Base-by-base conservation (phyloP, 1,140 invertebrate species). In the Caenorhabditis briggsae region DNA sequence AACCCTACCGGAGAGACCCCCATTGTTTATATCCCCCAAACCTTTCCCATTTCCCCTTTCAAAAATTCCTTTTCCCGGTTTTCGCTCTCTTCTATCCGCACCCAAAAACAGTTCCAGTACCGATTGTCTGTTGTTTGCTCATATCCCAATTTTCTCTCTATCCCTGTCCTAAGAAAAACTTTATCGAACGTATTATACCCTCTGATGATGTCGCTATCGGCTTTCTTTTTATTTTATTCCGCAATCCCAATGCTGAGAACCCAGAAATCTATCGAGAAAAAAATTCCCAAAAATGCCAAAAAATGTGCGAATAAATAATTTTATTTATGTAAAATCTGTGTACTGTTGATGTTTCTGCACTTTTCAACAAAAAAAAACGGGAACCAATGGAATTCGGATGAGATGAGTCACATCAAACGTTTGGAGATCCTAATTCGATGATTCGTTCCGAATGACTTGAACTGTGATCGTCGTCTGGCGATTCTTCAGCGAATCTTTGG, bases 371-470 rank as follows among this genome's bases (percentile, higher is more conserved):
- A 14, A 58, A 14, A 58, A 53, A 53, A 18, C 14, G n/a, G 2
- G 59, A 14, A 61, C 7, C 11, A 11, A 23, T 11, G 20, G 41
- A 12, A 46, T 18, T 23, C 6, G 16, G 18, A n/a, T 18, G 3
- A 46, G 64, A 70, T 70, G 64, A 70, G 2, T 70, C 64, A 70
- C 16, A 70, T 23, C n/a, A 5, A n/a, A 78, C 5, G 64, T 64
- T 64, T 33, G 33, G 61, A 70, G 64, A 70, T 70, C 64, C 70
- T 78, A 78, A 78, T 78, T 78, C 70, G 70, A 78, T 78, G 43
- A 78, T 78, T 78, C 70, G 46, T 78, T 78, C 70, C 70, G 70
- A 78, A 78, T 78, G 46, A 78, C 43, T 78, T 78, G 70, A 53
- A 78, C 70, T 78, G 70, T 78, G 70, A 53, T 78, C 70, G 70